These are phyloP conservation scores for Mimumesa dahlbomi DNA, from an alignment of 2,888 invertebrate genomes.

Conservation along the genomic window DNA sequence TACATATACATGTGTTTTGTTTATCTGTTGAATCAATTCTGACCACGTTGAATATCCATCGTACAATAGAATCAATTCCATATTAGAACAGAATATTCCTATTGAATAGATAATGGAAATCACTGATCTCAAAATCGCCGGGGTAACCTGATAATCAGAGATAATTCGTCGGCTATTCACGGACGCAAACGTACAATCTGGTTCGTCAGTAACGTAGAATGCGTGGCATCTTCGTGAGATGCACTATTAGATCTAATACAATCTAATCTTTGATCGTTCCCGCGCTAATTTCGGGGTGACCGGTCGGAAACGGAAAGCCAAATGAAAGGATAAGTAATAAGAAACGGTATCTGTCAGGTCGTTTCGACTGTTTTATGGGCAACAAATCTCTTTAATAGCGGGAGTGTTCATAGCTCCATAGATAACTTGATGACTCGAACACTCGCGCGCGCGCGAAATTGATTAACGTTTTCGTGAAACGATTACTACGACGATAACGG, in stretches of 20 bases:
- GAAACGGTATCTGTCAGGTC: conserved; percentile 40
- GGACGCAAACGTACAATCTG: conserved; percentile 47
- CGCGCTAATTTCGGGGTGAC: conserved; percentile 54
- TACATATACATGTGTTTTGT: too few species aligned
- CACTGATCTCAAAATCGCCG: conserved; percentile 22
- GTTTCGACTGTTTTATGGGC: conserved; percentile 58
- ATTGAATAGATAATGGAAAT: too few species aligned
- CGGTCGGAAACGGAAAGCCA: conserved; percentile 41
- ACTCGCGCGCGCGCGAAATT: conserved; percentile 46
- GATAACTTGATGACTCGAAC: conserved; percentile 33
- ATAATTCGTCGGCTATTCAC: conserved; percentile 16
- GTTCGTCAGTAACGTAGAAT: conserved; percentile 17
- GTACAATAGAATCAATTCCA: too few species aligned
- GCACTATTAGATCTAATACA: conserved; percentile 60
- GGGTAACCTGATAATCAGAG: conserved; percentile 38
- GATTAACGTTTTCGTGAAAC: conserved; percentile 52
- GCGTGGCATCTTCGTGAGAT: not conserved
- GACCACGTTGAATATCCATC: too few species aligned
- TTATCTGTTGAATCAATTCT: too few species aligned
- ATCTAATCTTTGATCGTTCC: conserved; percentile 68
- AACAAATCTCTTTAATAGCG: conserved; percentile 59
- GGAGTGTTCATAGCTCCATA: conserved; percentile 34
- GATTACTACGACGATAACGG: too few species aligned
- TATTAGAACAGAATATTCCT: too few species aligned
- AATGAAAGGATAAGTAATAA: conserved; percentile 48